Percentiles rank a stretch among this genome's conserved stretches.
Conservation (phyloP, 2,888 invertebrate species). For the Gymnoscelis rufifasciata region DNA sequence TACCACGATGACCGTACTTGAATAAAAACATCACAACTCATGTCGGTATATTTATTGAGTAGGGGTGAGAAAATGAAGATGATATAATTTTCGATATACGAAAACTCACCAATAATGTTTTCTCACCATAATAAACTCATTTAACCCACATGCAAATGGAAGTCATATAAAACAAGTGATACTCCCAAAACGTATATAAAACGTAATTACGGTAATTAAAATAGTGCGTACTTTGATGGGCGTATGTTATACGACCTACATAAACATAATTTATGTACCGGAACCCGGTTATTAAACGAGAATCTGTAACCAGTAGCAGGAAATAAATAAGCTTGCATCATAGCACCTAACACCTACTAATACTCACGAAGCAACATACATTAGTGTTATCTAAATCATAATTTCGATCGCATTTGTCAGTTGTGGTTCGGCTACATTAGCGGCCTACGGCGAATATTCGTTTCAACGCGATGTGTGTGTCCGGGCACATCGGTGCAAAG, state of each 20-base stretch:
- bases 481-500: too few relatives aligned
- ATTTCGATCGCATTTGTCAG: too few relatives aligned
- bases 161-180: neutral
- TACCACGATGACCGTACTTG: too few relatives aligned
- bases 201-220: constrained; percentile 27
- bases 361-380: neutral
- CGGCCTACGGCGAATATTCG: too few relatives aligned
- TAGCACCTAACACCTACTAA: neutral
- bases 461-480: too few relatives aligned
- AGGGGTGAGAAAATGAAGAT: too few relatives aligned
- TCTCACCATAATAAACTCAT: neutral
- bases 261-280: constrained; percentile 31
- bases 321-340: constrained; percentile 24
- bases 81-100: too few relatives aligned
- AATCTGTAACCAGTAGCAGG: constrained; percentile 28
- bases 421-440: too few relatives aligned
- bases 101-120: too few relatives aligned
- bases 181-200: constrained; percentile 11
- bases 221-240: constrained; percentile 11
- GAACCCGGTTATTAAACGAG: constrained; percentile 28
- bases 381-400: too few relatives aligned
- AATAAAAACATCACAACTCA: too few relatives aligned
- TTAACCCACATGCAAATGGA: neutral
- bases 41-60: too few relatives aligned
- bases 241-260: constrained; percentile 25